These are phyloP conservation scores for Platycheirus rosarum DNA, from an alignment of 2,888 invertebrate species.

Conservation along the genomic window DNA sequence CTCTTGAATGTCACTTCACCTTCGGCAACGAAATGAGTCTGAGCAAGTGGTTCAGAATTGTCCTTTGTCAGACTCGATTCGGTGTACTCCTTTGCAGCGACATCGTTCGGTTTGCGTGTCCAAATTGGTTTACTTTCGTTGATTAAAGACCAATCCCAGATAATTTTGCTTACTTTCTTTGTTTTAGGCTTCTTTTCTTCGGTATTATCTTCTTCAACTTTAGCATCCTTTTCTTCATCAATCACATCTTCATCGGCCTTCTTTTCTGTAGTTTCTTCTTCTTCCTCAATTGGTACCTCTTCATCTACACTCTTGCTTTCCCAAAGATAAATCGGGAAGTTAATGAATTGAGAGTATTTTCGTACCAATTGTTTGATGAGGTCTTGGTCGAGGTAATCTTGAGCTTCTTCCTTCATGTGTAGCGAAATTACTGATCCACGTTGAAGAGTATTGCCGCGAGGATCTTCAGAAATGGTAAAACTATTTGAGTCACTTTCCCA, in stretches of 20 bases:
- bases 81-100: conserved; percentile 93
- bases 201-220: conserved; percentile 86
- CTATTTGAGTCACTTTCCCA: conserved; percentile 98
- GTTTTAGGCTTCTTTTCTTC: conserved; percentile 89
- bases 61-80: conserved; percentile 97
- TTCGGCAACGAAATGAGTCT: conserved; percentile 97
- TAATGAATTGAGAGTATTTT: conserved; percentile 99
- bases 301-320: conserved; percentile 89
- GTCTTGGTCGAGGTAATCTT: conserved; percentile 96
- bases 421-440: conserved; percentile 94
- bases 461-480: conserved; percentile 96
- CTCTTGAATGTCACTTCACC: conserved; percentile 99
- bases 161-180: conserved; percentile 95
- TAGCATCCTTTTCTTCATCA: conserved; percentile 83
- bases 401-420: conserved; percentile 97
- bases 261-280: conserved; percentile 81
- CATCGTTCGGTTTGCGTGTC: conserved; percentile 95
- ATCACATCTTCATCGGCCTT: conserved; percentile 84
- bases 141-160: conserved; percentile 98
- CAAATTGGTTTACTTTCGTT: conserved; percentile 99
- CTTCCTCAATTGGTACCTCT: conserved; percentile 87
- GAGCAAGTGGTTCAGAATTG: conserved; percentile 90
- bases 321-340: conserved; percentile 99
- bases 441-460: conserved; percentile 94
- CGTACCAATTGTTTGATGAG: conserved; percentile 95